phyloP scores from a whole-genome alignment of 2,888 invertebrate species.

The Taphrorychus bicolor region DNA sequence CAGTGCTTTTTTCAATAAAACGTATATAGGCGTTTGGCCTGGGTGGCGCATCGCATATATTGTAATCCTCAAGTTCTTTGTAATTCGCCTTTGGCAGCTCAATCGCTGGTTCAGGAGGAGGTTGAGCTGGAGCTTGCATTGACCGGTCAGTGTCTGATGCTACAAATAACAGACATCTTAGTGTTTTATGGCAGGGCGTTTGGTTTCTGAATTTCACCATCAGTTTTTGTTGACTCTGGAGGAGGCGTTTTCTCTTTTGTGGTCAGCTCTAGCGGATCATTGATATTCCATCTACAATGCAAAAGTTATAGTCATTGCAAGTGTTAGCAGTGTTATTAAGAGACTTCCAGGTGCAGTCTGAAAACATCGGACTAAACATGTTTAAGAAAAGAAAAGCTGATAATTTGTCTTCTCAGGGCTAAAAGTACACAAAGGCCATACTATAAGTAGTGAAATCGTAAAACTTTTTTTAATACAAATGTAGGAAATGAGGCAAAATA shows the following conservation, averaged over 20 bases:
- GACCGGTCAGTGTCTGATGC: background rate
- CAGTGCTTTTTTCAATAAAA: conserved; percentile 93
- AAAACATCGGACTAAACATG: too few species aligned
- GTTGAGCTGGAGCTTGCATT: background rate
- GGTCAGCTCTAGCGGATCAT: conserved; percentile 72
- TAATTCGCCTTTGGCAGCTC: conserved; percentile 76
- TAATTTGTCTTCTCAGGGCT: too few species aligned
- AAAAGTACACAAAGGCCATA: too few species aligned
- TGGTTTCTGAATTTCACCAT: too few species aligned
- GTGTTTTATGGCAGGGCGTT: background rate
- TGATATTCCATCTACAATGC: conserved; percentile 61
- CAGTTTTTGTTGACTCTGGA: conserved; percentile 58
- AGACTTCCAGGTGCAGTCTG: too few species aligned
- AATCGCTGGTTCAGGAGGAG: conserved; percentile 56
- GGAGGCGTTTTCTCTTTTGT: conserved; percentile 69
- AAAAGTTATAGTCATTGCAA: too few species aligned
- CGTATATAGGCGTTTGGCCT: conserved; percentile 89
- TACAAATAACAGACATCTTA: background rate
- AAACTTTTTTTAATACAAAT: too few species aligned
- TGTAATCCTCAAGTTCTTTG: conserved; percentile 77
- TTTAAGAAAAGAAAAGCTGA: too few species aligned
- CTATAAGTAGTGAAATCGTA: too few species aligned
- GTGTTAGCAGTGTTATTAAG: too few species aligned
- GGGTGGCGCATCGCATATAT: conserved; percentile 82
- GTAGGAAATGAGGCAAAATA: too few species aligned